phyloP scores from a whole-genome alignment of 2,797 vertebrate genomes.

The Catharus ustulatus region DNA sequence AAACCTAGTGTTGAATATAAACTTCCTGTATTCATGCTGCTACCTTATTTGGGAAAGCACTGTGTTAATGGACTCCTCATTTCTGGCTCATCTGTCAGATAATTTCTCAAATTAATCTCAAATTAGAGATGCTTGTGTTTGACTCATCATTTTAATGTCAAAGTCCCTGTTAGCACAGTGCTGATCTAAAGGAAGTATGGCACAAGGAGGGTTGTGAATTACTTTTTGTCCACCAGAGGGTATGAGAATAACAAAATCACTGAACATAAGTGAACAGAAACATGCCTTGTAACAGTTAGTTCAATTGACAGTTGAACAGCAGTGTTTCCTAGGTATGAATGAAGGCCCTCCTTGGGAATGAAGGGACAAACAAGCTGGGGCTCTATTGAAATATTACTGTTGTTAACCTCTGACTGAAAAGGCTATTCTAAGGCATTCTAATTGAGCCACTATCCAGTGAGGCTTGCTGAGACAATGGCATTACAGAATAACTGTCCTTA shows the following conservation, averaged over 20 bases:
- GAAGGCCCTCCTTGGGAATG: neutral
- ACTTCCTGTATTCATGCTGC: neutral
- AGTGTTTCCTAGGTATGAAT: neutral
- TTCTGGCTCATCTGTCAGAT: neutral
- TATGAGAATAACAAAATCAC: neutral
- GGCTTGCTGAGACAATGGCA: neutral
- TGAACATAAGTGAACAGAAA: neutral
- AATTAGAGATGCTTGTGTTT: neutral
- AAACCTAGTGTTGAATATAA: neutral
- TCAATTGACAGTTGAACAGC: neutral
- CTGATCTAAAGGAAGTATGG: neutral
- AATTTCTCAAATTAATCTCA: neutral
- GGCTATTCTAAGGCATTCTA: neutral
- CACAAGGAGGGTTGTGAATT: neutral
- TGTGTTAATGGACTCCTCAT: neutral
- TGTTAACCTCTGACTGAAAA: neutral
- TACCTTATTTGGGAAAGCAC: neutral
- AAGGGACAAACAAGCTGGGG: neutral
- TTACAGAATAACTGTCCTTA: neutral
- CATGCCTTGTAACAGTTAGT: neutral
- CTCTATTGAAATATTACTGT: neutral
- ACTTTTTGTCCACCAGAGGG: conserved; percentile 54
- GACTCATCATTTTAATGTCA: neutral
- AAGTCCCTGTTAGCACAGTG: neutral
- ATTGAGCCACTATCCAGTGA: neutral